A percentile compares a stretch with the other conserved stretches of the same genome.
These are phyloP conservation scores for Strigops habroptila DNA, from an alignment of 2,113 vertebrate species.

Conservation along the genomic window DNA sequence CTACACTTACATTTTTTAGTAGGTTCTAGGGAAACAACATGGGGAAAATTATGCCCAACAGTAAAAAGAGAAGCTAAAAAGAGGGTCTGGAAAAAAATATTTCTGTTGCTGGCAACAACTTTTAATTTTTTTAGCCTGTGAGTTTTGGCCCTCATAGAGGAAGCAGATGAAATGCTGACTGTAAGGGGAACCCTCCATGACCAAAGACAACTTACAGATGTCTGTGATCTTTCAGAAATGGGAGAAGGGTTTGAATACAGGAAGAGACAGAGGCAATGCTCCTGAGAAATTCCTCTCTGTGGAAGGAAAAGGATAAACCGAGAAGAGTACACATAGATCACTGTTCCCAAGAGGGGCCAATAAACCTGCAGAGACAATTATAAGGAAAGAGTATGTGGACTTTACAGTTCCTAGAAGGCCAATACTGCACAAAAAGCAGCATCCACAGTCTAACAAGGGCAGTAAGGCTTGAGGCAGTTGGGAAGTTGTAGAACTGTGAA, in stretches of 20 bases:
- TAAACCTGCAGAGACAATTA: not conserved
- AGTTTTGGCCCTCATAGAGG: not conserved
- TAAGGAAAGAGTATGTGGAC: not conserved
- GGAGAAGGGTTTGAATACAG: not conserved
- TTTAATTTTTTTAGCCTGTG: not conserved
- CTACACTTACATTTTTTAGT: not conserved
- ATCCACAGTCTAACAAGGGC: not conserved
- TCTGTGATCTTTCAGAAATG: not conserved
- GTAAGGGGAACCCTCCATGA: rapidly evolving
- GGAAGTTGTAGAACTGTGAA: not conserved
- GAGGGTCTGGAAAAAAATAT: not conserved
- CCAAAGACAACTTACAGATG: not conserved
- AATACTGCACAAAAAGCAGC: not conserved
- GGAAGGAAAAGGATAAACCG: not conserved
- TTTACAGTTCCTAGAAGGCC: not conserved
- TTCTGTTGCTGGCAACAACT: not conserved
- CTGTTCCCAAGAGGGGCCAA: not conserved
- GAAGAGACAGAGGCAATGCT: not conserved
- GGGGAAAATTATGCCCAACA: not conserved
- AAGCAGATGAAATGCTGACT: not conserved
- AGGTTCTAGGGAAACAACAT: not conserved
- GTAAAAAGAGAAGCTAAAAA: not conserved
- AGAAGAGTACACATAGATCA: not conserved
- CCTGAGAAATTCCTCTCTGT: not conserved
- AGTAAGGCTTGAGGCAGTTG: not conserved